phyloP scores from a whole-genome alignment of 2,888 invertebrate species.

The Epistrophella euchroma region DNA sequence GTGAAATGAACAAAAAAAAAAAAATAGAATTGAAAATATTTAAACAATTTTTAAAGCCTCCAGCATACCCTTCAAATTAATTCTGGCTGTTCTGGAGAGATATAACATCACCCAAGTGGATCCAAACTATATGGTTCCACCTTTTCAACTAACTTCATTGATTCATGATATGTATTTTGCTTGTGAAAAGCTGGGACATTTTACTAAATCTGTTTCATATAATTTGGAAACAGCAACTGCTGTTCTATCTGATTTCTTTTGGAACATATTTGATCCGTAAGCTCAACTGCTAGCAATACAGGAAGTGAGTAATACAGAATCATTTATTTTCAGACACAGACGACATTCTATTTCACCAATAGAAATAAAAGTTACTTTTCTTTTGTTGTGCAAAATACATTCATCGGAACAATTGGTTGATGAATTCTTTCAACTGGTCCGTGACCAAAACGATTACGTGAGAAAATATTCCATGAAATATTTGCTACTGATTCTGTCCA shows the following conservation, averaged over 20 bases:
- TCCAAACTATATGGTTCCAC: slow-evolving; percentile 81
- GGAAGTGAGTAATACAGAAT: not conserved
- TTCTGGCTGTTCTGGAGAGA: slow-evolving; percentile 81
- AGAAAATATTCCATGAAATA: slow-evolving; percentile 81
- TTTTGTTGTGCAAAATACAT: slow-evolving; percentile 81
- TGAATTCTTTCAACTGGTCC: slow-evolving; percentile 80
- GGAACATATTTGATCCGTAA: slow-evolving; percentile 83
- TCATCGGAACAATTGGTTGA: slow-evolving; percentile 79
- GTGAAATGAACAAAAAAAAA: slow-evolving; percentile 41
- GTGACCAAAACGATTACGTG: slow-evolving; percentile 80
- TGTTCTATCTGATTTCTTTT: slow-evolving; percentile 82
- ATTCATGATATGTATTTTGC: slow-evolving; percentile 83
- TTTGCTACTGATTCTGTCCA: slow-evolving; percentile 80
- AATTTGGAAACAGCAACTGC: slow-evolving; percentile 80
- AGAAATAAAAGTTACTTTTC: slow-evolving; percentile 82
- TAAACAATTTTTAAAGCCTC: slow-evolving; percentile 78
- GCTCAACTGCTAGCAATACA: slow-evolving; percentile 38
- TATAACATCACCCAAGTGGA: slow-evolving; percentile 80
- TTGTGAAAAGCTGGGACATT: slow-evolving; percentile 82
- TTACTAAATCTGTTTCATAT: slow-evolving; percentile 78
- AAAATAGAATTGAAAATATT: not conserved
- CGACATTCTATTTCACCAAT: slow-evolving; percentile 81
- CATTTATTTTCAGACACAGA: slow-evolving; percentile 78
- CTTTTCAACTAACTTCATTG: slow-evolving; percentile 81
- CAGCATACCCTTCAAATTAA: slow-evolving; percentile 81